These are phyloP conservation scores for Scarus forsteni DNA, from an alignment of 2,797 vertebrate species.

Conservation along the genomic window DNA sequence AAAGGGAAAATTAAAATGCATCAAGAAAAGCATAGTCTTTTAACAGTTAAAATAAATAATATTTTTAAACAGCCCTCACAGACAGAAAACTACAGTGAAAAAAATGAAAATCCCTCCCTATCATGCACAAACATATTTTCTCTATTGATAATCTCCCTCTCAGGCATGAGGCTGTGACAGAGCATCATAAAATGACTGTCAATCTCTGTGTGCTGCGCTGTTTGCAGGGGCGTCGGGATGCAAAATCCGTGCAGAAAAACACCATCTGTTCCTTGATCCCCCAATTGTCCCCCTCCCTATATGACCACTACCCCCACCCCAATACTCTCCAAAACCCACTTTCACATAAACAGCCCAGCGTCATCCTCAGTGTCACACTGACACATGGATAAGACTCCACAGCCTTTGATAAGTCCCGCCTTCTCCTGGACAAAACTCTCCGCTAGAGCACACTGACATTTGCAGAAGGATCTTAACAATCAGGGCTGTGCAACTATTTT, in stretches of 20 bases:
- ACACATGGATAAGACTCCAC: conserved; percentile 16
- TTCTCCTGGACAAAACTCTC: conserved; percentile 6
- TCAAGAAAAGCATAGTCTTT: too few relatives aligned
- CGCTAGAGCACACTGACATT: conserved; percentile 1
- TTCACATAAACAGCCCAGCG: not conserved
- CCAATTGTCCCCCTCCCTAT: conserved; percentile 41
- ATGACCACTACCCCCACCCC: conserved; percentile 40
- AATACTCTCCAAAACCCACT: conserved; percentile 25
- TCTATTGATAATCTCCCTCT: conserved; percentile 13
- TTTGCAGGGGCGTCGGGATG: conserved; percentile 33
- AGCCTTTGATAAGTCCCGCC: conserved; percentile 23
- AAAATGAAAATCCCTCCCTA: conserved; percentile 1
- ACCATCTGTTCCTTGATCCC: conserved; percentile 77
- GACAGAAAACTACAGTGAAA: not conserved
- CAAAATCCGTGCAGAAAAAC: conserved; percentile 72
- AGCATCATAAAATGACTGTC: conserved; percentile 15
- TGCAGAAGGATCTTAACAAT: not conserved
- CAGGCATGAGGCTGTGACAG: not conserved
- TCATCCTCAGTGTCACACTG: conserved; percentile 45
- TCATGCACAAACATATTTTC: conserved; percentile 22
- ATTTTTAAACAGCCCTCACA: too few relatives aligned
- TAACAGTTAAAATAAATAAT: too few relatives aligned
- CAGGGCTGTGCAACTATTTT: not conserved
- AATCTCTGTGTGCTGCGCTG: conserved; percentile 1
- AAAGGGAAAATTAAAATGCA: too few relatives aligned